Evolutionary conservation across 2,113 vertebrate genomes (phyloP).

Genomic region (Prochilodus magdalenae): DNA sequence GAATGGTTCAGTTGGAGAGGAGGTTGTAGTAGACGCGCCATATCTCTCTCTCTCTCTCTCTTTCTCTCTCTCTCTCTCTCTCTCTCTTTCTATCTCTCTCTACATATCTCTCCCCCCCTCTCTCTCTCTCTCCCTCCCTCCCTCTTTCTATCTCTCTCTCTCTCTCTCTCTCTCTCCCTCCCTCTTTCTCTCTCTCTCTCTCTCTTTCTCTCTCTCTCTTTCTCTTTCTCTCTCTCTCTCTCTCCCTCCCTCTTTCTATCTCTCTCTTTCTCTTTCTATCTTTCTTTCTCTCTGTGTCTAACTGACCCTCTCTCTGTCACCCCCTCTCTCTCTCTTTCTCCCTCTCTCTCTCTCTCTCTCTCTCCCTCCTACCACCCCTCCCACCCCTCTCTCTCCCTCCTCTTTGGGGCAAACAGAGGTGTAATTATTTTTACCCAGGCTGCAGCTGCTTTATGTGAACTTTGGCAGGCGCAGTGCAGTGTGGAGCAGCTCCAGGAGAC

Average conservation of each 20-base stretch:
- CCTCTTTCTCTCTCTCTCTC: background rate
- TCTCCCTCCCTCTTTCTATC: constrained; percentile 23
- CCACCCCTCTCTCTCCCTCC: constrained; percentile 17
- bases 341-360: background rate
- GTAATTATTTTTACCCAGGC: constrained; percentile 58
- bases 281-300: too few species aligned
- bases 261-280: background rate
- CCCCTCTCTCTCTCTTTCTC: constrained; percentile 5
- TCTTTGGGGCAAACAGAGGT: constrained; percentile 54
- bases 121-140: constrained; percentile 14
- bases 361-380: constrained; percentile 3
- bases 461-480: constrained; percentile 47
- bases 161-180: constrained; percentile 9
- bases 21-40: constrained; percentile 28
- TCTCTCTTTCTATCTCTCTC: too few species aligned
- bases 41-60: background rate
- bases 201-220: constrained; percentile 13
- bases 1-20: constrained; percentile 35
- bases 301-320: background rate
- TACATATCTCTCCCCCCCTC: background rate
- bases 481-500: constrained; percentile 53
- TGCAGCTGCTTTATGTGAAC: constrained; percentile 57
- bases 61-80: background rate
- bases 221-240: too few species aligned
- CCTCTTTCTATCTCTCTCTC: too few species aligned